Base-by-base conservation (phyloP, 2,113 vertebrate species). In the Alexandromys fortis region DNA sequence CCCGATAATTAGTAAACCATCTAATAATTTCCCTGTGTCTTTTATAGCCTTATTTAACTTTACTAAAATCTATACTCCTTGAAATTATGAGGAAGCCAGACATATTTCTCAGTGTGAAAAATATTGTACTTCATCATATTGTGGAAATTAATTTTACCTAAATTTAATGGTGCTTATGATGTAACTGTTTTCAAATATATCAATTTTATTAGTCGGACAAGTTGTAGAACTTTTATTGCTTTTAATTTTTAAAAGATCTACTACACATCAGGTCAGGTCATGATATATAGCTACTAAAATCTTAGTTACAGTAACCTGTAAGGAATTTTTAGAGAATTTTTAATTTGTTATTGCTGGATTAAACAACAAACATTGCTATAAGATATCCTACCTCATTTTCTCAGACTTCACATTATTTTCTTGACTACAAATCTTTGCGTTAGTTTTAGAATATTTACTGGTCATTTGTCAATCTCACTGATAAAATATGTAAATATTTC, bases 141-240 rank as follows among this genome's bases (percentile, higher is more conserved):
- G 42, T 92, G 30, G 45, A 93, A 81, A n/a, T 73, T 82, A 93
- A 81, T 16, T 3, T 70, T 95, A 72, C 33, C 72, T 63, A 85
- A 97, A 92, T 88, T 13, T 42, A 86, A 68, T 42, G 21, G 2
- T 63, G 1, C 30, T 76, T 85, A 22, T 8, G 4, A 87, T 76
- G 67, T 92, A 55, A 26, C 26, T 96, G 4, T 75, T 22, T 72
- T 85, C 30, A 92, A 86, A 38, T 90, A 67, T 92, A 85, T 95
- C 83, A 61, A 65, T 90, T 35, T 83, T 75, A 86, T 92, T 96
- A 45, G 11, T 89, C 78, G 9, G 81, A 55, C 10, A n/a, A 94
- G 78, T 73, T 89, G 33, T 17, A 35, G 2, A 52, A 38, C 28
- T 93, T 96, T 85, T 96, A 68, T 68, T 83, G 86, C 10, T 77